A percentile compares a stretch with the other conserved stretches of the same genome.
Conservation (phyloP, 1,140 invertebrate species). For the Cydia pomonella region DNA sequence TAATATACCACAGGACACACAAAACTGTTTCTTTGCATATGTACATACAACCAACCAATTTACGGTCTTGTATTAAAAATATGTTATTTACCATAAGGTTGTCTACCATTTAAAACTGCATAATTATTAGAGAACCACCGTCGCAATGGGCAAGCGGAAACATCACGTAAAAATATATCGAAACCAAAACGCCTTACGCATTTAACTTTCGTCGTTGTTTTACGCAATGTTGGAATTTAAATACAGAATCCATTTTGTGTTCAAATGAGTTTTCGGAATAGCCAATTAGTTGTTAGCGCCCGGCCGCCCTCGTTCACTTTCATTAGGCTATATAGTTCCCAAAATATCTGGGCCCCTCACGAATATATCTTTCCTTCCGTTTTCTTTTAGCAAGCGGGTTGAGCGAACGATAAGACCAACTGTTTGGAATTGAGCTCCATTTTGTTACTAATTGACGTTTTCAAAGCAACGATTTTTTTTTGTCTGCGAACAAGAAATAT, state of each 20-base stretch:
- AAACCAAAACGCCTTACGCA: constrained; percentile 67
- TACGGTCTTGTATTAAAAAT: background rate
- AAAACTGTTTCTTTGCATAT: background rate
- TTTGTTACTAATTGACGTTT: background rate
- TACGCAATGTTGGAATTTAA: constrained; percentile 79
- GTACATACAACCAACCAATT: background rate
- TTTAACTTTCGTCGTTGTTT: constrained; percentile 75
- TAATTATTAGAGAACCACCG: constrained; percentile 9
- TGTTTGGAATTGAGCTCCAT: constrained; percentile 50
- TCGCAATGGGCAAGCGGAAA: constrained; percentile 19
- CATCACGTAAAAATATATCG: constrained; percentile 47
- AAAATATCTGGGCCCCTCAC: constrained; percentile 73
- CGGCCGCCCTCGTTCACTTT: constrained; percentile 76
- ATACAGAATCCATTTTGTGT: constrained; percentile 80
- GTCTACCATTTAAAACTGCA: background rate
- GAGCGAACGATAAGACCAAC: constrained; percentile 55
- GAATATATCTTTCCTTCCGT: constrained; percentile 72
- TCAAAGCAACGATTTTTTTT: constrained; percentile 43
- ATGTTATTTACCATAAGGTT: background rate
- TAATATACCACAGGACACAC: background rate
- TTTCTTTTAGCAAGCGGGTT: constrained; percentile 65
- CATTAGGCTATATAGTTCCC: constrained; percentile 79
- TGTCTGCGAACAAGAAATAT: constrained; percentile 36
- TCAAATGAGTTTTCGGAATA: constrained; percentile 80
- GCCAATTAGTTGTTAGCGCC: constrained; percentile 80